These are phyloP conservation scores for Auanema sp. DNA, from an alignment of 2,888 invertebrate genomes.

Conservation along the genomic window DNA sequence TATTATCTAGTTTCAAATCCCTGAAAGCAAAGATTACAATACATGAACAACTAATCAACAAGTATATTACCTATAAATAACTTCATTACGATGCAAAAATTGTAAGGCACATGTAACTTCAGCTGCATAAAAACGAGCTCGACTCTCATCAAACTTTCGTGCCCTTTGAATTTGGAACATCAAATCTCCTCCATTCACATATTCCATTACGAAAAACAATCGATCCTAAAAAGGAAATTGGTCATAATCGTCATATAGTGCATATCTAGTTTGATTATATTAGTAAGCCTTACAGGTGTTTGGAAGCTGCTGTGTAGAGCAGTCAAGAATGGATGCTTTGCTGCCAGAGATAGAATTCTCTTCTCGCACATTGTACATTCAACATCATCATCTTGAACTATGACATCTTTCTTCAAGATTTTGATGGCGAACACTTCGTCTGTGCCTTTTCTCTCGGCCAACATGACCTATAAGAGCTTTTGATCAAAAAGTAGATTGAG, in stretches of 20 bases:
- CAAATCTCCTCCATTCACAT: slow-evolving; percentile 82
- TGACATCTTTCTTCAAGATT: slow-evolving; percentile 92
- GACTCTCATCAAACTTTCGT: slow-evolving; percentile 92
- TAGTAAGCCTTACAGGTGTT: slow-evolving; percentile 73
- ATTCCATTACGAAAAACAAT: slow-evolving; percentile 99
- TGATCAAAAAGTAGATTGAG: not conserved
- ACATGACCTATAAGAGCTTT: slow-evolving; percentile 77
- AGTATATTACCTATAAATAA: slow-evolving; percentile 77
- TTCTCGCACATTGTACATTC: slow-evolving; percentile 99
- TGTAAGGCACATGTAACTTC: slow-evolving; percentile 96
- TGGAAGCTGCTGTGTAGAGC: slow-evolving; percentile 96
- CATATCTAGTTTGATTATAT: too few species aligned
- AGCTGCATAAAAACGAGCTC: slow-evolving; percentile 90
- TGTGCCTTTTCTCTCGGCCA: slow-evolving; percentile 88
- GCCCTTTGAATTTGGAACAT: slow-evolving; percentile 97
- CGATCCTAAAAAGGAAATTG: slow-evolving; percentile 72
- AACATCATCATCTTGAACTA: slow-evolving; percentile 92
- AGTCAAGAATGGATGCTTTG: slow-evolving; percentile 94
- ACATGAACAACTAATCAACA: not conserved
- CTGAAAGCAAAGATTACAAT: slow-evolving; percentile 67
- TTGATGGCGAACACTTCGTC: slow-evolving; percentile 79
- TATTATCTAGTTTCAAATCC: slow-evolving; percentile 97
- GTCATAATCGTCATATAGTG: not conserved
- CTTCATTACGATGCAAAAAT: slow-evolving; percentile 93
- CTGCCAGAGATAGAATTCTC: slow-evolving; percentile 91